Evolutionary conservation across 64 coral and sea anemone species (phyloP).

Genomic region (Catalaphyllia jardinei): DNA sequence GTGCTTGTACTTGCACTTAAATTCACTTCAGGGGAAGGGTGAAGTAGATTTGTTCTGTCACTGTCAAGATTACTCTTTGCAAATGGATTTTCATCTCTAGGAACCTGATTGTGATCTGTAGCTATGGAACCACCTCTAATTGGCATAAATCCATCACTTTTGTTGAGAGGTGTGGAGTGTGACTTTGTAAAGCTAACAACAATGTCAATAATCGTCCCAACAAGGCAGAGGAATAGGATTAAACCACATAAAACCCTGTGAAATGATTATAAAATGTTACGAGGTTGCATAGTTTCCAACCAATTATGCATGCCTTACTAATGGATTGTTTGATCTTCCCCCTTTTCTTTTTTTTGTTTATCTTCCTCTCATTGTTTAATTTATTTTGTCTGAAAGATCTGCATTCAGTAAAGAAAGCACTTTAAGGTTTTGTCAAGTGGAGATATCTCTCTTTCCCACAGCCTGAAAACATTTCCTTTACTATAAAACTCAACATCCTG

Average conservation of each 20-base stretch:
- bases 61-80: not conserved
- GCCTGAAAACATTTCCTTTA: no score
- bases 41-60: not conserved
- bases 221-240: constrained; percentile 43
- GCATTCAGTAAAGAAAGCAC: no score
- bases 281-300: not conserved
- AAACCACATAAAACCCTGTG: constrained; percentile 54
- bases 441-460: no score
- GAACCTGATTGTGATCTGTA: not conserved
- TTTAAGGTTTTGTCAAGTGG: no score
- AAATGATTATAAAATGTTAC: not conserved
- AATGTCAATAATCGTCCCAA: constrained; percentile 49
- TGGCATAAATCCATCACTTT: constrained; percentile 56
- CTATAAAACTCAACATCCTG: no score
- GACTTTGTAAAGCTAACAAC: not conserved
- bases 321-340: no score
- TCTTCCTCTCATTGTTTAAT: no score
- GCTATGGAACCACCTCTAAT: not conserved
- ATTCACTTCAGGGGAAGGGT: not conserved
- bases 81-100: not conserved
- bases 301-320: not conserved
- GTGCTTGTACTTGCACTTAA: not conserved
- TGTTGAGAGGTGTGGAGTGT: not conserved
- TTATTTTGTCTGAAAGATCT: no score
- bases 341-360: no score